These are phyloP conservation scores for Phataginus tricuspis DNA, from an alignment of 2,797 vertebrate species.

Conservation along the genomic window DNA sequence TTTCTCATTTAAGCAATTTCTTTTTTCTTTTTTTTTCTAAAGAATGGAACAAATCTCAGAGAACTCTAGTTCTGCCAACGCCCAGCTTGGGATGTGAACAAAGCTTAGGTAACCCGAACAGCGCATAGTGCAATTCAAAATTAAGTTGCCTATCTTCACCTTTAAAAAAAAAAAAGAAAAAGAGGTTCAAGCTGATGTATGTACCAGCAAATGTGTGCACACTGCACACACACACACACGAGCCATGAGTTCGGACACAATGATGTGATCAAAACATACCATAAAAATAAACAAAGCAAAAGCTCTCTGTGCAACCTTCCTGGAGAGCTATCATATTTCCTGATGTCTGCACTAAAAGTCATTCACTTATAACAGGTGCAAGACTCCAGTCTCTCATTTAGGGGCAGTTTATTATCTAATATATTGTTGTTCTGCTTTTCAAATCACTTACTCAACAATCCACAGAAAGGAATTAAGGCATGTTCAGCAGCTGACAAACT, in stretches of 20 bases:
- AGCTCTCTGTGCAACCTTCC: background rate
- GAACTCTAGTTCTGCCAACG: background rate
- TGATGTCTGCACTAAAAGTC: background rate
- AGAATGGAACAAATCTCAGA: background rate
- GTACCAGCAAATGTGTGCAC: background rate
- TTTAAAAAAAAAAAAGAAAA: background rate
- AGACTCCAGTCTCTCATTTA: background rate
- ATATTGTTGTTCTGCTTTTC: background rate
- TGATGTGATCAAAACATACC: background rate
- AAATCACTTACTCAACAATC: background rate
- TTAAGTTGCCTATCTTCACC: background rate
- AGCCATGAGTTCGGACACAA: background rate
- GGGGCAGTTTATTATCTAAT: background rate
- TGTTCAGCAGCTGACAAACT: background rate
- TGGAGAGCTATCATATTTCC: background rate
- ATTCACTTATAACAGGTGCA: background rate
- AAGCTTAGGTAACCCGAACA: background rate
- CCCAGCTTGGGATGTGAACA: background rate
- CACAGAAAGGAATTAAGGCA: background rate
- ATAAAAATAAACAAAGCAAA: background rate
- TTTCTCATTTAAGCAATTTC: background rate
- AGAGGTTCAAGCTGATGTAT: background rate
- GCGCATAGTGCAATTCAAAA: background rate
- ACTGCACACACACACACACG: background rate
- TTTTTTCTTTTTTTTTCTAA: background rate